phyloP scores from a whole-genome alignment of 2,888 invertebrate genomes.

The Volucella zonaria region DNA sequence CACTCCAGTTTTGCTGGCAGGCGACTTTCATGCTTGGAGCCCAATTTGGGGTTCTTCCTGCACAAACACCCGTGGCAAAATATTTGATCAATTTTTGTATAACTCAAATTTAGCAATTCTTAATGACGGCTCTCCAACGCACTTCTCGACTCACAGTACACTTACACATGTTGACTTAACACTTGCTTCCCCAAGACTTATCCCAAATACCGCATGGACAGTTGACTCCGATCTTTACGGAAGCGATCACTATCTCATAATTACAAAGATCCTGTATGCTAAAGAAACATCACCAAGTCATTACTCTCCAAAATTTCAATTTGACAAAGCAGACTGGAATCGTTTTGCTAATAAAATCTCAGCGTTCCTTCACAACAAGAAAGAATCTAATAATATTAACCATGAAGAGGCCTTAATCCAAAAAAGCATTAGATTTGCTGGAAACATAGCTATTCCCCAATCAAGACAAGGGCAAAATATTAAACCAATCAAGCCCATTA shows the following conservation, averaged over 20 bases:
- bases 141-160: slow-evolving; percentile 41
- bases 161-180: slow-evolving; percentile 39
- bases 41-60: slow-evolving; percentile 21
- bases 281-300: too few relatives aligned
- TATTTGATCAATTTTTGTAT: slow-evolving; percentile 10
- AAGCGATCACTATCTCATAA: slow-evolving; percentile 37
- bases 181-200: slow-evolving; percentile 26
- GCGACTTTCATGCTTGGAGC: slow-evolving; percentile 33
- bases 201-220: slow-evolving; percentile 12
- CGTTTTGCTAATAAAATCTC: background rate
- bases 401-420: background rate
- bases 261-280: too few relatives aligned
- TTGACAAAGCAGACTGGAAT: slow-evolving; percentile 3
- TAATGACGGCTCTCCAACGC: slow-evolving; percentile 24
- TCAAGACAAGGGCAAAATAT: background rate
- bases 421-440: background rate
- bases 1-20: slow-evolving; percentile 1
- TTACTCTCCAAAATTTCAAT: background rate
- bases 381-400: slow-evolving; percentile 4
- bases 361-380: background rate
- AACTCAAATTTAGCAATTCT: background rate
- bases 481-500: background rate
- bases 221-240: slow-evolving; percentile 22
- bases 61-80: slow-evolving; percentile 27
- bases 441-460: background rate